These are phyloP conservation scores for Lindbergichthys nudifrons DNA, from an alignment of 2,797 vertebrate species.

Conservation along the genomic window DNA sequence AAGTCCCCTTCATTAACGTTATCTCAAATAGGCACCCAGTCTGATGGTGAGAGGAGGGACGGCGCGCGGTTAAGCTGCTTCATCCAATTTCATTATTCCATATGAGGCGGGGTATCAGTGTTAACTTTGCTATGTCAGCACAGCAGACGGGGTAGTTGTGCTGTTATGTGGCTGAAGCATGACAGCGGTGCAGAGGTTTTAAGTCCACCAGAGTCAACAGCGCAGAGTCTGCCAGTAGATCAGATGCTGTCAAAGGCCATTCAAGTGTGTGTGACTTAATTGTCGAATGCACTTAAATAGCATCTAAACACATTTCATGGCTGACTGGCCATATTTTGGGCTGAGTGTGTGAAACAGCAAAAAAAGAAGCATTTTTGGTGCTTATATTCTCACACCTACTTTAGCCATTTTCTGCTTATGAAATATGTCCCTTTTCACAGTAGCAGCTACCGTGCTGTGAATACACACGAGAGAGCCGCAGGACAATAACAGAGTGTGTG, in stretches of 20 bases:
- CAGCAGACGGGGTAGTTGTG: conserved; percentile 13
- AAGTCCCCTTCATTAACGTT: conserved; percentile 85
- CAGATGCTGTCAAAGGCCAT: conserved; percentile 20
- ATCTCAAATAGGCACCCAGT: conserved; percentile 82
- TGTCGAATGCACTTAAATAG: conserved; percentile 18
- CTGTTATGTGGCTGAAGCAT: conserved; percentile 46
- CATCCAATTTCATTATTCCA: conserved; percentile 83
- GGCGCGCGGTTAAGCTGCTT: conserved; percentile 77
- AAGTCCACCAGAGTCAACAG: conserved; percentile 8
- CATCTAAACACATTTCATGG: conserved; percentile 13
- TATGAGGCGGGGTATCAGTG: conserved; percentile 72
- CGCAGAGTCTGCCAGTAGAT: conserved; percentile 21
- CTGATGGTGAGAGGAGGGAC: conserved; percentile 72
- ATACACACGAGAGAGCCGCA: conserved; percentile 24
- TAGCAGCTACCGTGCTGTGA: conserved; percentile 52
- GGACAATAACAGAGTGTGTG: conserved; percentile 47
- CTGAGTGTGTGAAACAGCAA: conserved; percentile 14
- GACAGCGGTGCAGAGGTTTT: conserved; percentile 46
- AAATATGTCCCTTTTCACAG: conserved; percentile 66
- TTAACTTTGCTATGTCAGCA: conserved; percentile 77
- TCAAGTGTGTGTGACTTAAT: conserved; percentile 21
- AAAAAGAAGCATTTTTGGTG: neutral
- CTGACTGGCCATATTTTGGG: conserved; percentile 25
- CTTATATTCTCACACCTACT: conserved; percentile 44
- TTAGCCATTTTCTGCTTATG: conserved; percentile 56